Evolutionary conservation across 2,888 invertebrate genomes (phyloP).

Genomic region (Stenodema calcarata): DNA sequence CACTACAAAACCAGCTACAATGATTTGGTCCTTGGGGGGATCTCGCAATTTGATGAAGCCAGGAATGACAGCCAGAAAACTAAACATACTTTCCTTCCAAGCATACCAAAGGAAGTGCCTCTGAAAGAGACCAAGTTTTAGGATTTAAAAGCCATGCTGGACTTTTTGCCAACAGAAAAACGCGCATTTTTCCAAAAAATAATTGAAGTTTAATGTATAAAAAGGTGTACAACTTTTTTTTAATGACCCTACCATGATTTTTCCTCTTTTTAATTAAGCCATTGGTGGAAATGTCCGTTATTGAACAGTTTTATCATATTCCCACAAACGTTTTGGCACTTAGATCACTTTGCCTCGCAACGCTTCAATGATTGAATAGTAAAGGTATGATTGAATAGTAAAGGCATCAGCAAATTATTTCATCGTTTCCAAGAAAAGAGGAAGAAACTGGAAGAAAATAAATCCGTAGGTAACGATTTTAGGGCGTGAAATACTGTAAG

Average conservation of each 20-base stretch:
- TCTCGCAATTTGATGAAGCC: neutral
- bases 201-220: conserved; percentile 12
- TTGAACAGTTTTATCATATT: conserved; percentile 12
- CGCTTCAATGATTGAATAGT: too few relatives aligned
- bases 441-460: neutral
- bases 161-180: neutral
- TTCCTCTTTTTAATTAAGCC: neutral
- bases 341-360: conserved; percentile 11
- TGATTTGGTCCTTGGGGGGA: neutral
- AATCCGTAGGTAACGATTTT: neutral
- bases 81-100: too few relatives aligned
- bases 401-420: too few relatives aligned
- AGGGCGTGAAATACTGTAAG: conserved; percentile 5
- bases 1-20: neutral
- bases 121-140: neutral
- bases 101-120: too few relatives aligned
- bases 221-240: neutral
- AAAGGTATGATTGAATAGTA: too few relatives aligned
- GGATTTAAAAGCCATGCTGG: neutral
- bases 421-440: too few relatives aligned
- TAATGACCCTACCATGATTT: neutral
- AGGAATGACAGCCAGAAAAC: neutral
- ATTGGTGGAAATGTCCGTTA: neutral
- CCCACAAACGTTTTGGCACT: neutral
- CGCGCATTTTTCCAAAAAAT: neutral